Conservation (phyloP, 2,888 invertebrate species). For the Blastobasis lacticolella region DNA sequence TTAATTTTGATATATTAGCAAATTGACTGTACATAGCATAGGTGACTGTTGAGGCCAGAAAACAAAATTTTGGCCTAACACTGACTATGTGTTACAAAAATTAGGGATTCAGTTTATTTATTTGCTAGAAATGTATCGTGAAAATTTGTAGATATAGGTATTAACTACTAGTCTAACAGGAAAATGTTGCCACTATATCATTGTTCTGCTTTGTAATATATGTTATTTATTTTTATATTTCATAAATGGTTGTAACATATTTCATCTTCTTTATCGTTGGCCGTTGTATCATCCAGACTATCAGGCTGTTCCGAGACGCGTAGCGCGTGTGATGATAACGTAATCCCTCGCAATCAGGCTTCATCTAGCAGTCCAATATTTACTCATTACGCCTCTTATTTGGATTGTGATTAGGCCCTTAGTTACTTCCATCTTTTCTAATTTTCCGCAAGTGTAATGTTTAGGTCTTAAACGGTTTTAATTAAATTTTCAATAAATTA, state of each 20-base stretch:
- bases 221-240: conserved; percentile 68
- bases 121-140: conserved; percentile 30
- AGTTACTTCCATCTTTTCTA: too few relatives aligned
- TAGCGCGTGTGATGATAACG: too few relatives aligned
- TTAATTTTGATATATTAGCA: conserved; percentile 1
- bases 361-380: too few relatives aligned
- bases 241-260: conserved; percentile 52
- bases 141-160: conserved; percentile 59
- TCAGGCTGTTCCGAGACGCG: conserved; percentile 30
- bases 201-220: conserved; percentile 70
- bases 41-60: conserved; percentile 6
- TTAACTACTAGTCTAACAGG: conserved; percentile 68
- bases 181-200: conserved; percentile 68
- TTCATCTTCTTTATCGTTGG: conserved; percentile 43
- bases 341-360: too few relatives aligned
- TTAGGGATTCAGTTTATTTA: conserved; percentile 32
- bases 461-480: conserved; percentile 7
- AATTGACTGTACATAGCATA: conserved; percentile 25
- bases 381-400: too few relatives aligned
- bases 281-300: conserved; percentile 47
- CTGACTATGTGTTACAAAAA: conserved; percentile 24
- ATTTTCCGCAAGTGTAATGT: too few relatives aligned
- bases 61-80: conserved; percentile 16
- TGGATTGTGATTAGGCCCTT: too few relatives aligned
- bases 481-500: neutral